Base-by-base conservation (phyloP, 2,797 vertebrate genomes). In the Cryptoblepharus egeriae region DNA sequence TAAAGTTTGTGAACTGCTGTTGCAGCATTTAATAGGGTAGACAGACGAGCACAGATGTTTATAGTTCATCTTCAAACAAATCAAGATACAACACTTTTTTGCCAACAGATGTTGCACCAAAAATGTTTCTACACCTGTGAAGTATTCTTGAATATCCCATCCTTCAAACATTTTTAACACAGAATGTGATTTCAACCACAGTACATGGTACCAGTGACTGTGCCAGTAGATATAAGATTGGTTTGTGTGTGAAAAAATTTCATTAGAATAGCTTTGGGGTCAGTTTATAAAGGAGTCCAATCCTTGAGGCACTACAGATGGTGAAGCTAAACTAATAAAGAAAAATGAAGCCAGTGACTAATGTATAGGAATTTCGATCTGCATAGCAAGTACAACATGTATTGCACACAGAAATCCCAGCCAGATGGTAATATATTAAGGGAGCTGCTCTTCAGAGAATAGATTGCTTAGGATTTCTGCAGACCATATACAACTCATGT, bases 381-480 rank as follows among this genome's bases (percentile, higher is more conserved):
- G 96, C 96, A 97, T 98, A 87, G 93, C 95, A 97, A 97, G 91
- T 95, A 96, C 95, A 89, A 93, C 86, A 91, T 75, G 80, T 80
- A 89, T 94, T 96, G 93, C 93, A 91, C 95, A 93, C 93, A 94
- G 95, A 94, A 94, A 93, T 90, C 90, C 92, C 89, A 91, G 93
- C 94, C 97, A 98, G 97, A 98, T 98, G 97, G 97, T 94, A 96
- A 88, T 95, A 86, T 93, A 95, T 97, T 97, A 97, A 96, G 97
- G 95, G 89, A 95, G 95, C 93, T 95, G 94, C 98, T 95, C 95
- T 94, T 95, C 95, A 96, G 95, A 95, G 93, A 95, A 96, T 96
- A 95, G n/a, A 55, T 45, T 95, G 90, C 85, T 95, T 42, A 68
- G 77, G 87, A 93, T 92, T 96, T 93, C 90, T 94, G 86, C 85